phyloP scores from a whole-genome alignment of 2,113 vertebrate genomes.

The Lathamus discolor region DNA sequence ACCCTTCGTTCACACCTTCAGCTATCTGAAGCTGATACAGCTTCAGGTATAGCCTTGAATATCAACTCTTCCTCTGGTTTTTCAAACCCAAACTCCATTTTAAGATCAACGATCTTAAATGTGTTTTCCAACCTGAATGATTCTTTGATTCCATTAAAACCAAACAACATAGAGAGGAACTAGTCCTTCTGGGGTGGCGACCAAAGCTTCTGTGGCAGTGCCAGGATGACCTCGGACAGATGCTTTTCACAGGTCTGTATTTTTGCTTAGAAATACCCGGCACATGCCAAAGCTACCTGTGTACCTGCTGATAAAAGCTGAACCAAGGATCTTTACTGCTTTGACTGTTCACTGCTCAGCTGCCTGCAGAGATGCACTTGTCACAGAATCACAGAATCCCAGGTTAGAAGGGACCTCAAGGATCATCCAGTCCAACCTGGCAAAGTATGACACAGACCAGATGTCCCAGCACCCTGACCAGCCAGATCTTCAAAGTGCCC shows the following conservation, averaged over 20 bases:
- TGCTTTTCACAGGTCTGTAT: not conserved
- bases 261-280: not conserved
- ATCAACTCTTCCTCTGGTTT: not conserved
- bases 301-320: not conserved
- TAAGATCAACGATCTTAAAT: not conserved
- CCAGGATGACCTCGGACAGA: not conserved
- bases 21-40: slow-evolving; percentile 6
- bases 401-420: not conserved
- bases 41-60: not conserved
- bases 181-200: not conserved
- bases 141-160: not conserved
- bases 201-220: not conserved
- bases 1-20: slow-evolving; percentile 20
- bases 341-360: not conserved
- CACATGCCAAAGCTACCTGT: not conserved
- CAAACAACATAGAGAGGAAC: not conserved
- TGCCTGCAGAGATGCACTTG: not conserved
- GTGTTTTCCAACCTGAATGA: not conserved
- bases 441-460: not conserved
- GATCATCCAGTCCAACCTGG: not conserved
- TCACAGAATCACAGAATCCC: not conserved
- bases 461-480: not conserved
- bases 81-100: not conserved
- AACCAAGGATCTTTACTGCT: not conserved
- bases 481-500: not conserved